A percentile compares a stretch with the other conserved stretches of the same genome.
These are phyloP conservation scores for Gorsachius goisagi DNA, from an alignment of 2,113 vertebrate species.

Conservation along the genomic window DNA sequence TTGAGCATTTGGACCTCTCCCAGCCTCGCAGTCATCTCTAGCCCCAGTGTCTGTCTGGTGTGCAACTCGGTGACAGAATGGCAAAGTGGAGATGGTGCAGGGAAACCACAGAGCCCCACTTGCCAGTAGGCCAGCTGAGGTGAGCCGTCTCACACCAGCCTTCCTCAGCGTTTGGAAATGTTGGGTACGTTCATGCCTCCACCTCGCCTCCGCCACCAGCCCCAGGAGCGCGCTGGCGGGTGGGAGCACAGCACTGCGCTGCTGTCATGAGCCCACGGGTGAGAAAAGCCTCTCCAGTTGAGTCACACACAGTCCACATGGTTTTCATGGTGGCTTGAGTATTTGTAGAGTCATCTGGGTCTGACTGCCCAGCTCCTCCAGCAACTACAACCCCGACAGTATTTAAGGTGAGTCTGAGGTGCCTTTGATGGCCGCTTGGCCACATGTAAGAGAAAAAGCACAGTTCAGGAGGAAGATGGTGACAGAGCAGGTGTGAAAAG, in stretches of 20 bases:
- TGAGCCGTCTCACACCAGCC: accelerated
- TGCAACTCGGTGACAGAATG: accelerated
- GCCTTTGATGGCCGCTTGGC: background rate
- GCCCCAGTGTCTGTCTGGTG: accelerated
- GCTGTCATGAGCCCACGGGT: accelerated
- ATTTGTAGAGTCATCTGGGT: background rate
- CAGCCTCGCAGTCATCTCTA: background rate
- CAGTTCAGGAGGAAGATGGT: background rate
- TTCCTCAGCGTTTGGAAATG: background rate
- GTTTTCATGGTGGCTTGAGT: background rate
- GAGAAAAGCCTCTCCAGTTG: slow-evolving; percentile 1
- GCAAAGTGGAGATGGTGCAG: background rate
- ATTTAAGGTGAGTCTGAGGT: background rate
- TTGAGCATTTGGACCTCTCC: background rate
- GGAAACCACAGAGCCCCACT: background rate
- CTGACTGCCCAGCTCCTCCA: background rate
- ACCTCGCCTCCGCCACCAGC: background rate
- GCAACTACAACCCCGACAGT: background rate
- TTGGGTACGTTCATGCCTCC: accelerated
- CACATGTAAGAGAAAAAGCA: background rate
- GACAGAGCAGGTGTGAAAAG: accelerated
- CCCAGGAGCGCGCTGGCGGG: accelerated
- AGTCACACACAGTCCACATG: background rate
- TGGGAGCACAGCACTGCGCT: background rate
- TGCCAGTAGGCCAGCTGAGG: accelerated